Evolutionary conservation across 1,140 invertebrate genomes (phyloP), one percentile per base, ranked within the genome.

Genomic region (Drosophila sechellia): DNA sequence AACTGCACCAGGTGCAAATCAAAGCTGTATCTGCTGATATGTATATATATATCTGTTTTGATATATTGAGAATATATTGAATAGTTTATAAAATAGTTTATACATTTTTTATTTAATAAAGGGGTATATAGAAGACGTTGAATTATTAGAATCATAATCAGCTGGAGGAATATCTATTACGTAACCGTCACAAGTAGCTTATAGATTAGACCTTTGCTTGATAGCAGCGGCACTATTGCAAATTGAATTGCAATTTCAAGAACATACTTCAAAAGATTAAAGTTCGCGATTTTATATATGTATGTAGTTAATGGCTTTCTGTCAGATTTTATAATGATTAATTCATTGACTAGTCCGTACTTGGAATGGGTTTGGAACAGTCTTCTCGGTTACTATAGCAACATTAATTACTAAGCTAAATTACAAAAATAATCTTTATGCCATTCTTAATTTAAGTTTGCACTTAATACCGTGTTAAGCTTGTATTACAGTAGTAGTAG

Each of bases 241-340:
- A 61, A 40, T 61, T 58, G 17, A 4, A 58, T 58, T 61, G 53
- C 59, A 58, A 54, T 58, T 42, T 58, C 25, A 42, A 61, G 27
- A 34, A 42, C 59, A 22, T 40, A 61, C 54, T 58, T 40, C 10
- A 61, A 61, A 34, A 15, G 53, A 61, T 61, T 61, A 61, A 34
- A 54, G 13, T 22, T 37, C 12, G 6, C 15, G 49, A 27, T 27
- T 75, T 66, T 63, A 64, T 57, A 35, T 22, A 22, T 22, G 25
- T n/a, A 39, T 48, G 39, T 66, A 37, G 1, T 37, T 60, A 37
- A 79, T 49, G 57, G 64, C 31, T 58, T 42, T 64, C 48, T 31
- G 50, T 61, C 49, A 49, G 66, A 85, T 66, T 72, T 77, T 77
- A 73, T 80, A 63, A 70, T 81, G 81, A 85, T 85, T 78, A 69